Base-by-base conservation (phyloP, 2,888 invertebrate species). In the Drosophila prostipennis region DNA sequence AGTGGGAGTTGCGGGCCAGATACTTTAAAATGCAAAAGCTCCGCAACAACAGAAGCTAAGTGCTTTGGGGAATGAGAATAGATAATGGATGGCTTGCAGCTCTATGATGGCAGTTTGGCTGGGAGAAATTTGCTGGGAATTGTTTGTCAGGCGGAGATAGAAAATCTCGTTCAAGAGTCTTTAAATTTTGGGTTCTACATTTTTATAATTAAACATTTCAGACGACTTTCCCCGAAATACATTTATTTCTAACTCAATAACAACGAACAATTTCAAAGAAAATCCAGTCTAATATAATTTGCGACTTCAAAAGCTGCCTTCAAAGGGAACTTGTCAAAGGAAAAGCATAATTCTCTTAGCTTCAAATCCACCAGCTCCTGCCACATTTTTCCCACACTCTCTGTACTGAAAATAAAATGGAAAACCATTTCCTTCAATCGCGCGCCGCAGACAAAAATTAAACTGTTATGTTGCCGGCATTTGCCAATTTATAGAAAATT, bases 401-500 rank as follows among this genome's bases (percentile, higher is more conserved):
- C 46, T 16, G 19, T 36, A 10, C 48, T 6, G 16, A 34, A 45
- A 65, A 37, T 23, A 56, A 67, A 68, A 52, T 42, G 11, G 37
- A 42, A 42, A 42, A 11, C 46, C 59, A 68, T 59, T 69, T 37
- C n/a, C 58, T 32, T 13, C 37, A 39, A 13, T 23, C 57, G 56
- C 32, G n/a, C 43, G 52, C 45, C 32, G 34, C 45, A 51, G 49
- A 60, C 49, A 37, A 54, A 67, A 70, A 60, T 60, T 54, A 36
- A 68, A 69, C 68, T 69, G 69, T 69, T 48, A 65, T 53, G 56
- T 58, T 71, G 53, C 55, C 49, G 56, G 60, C 67, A 57, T 75
- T 75, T 73, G 79, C 78, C 83, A 79, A 83, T 81, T 80, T 79
- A 63, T 74, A 56, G 78, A 80, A 78, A 79, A 80, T 83, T 80